Evolutionary conservation across 2,797 vertebrate genomes (phyloP), one percentile per base, ranked within the genome.

Genomic region (Poecilia gillii): DNA sequence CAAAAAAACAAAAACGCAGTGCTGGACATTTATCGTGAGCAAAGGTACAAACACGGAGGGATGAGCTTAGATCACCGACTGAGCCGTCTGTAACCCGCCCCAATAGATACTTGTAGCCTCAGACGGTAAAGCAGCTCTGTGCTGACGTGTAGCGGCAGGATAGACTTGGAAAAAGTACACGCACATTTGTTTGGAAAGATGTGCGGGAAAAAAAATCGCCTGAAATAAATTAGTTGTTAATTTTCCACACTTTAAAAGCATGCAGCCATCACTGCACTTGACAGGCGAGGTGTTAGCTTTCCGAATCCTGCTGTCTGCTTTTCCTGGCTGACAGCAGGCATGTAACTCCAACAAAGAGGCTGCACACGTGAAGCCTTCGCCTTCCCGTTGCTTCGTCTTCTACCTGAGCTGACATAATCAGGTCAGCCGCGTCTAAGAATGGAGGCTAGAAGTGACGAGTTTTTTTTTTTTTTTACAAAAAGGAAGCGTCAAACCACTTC

Each of bases 361-460:
- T 36, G 51, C 79, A 49, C 84, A 80, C 47, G 55, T 66, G 2
- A 80, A 84, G 84, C 76, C 41, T 83, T 85, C 85, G 87, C 90
- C 89, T 84, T 91, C 88, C 72, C 84, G 87, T 74, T 72, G 57
- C 75, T 77, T 78, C 14, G 55, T 74, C n/a, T 79, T 91, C 87
- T 79, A 6, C 84, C 75, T 87, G 85, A 82, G 75, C 46, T 90
- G 90, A 94, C 90, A 91, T 77, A 91, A 90, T 90, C 81, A 87
- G 89, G 91, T 91, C 88, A 93, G 88, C 36, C 25, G 41, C 70
- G 6, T 78, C 71, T 23, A 7, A 74, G 43, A 79, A 47, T 28
- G 28, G 55, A 80, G 55, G 72, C 75, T 55, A 41, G 75, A 80
- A 84, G 80, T 75, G 72, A 81, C 78, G 74, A 66, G 84, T 78